Base-by-base conservation (phyloP, 2,888 invertebrate species). In the Dasysyrphus tricinctus region DNA sequence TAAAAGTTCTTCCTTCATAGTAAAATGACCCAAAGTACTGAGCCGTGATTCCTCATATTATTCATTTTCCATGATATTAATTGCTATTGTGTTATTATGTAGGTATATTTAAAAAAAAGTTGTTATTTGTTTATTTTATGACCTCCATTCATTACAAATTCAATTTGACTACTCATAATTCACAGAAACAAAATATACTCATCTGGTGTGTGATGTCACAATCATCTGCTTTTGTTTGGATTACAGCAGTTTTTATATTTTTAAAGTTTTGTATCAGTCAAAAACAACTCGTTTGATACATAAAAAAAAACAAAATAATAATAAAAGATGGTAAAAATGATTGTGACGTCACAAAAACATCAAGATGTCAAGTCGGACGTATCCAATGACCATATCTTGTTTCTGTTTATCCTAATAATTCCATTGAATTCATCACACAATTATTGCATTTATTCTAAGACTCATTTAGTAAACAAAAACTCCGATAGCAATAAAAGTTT, bases 391-490 rank as follows among this genome's bases (percentile, higher is more conserved):
- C n/a, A 24, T 24, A 24, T 24, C 3, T 24, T 24, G 1, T 24
- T 24, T 24, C 3, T 24, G 24, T 24, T 24, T 24, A 24, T 24
- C 67, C 32, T 32, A 24, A 16, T 24, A 5, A 37, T 57, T 34
- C 32, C 37, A 59, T 19, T n/a, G 29, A 32, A 63, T 63, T 63
- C n/a, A 29, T n/a, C 24, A 63, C n/a, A 24, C 12, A 42, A 61
- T 24, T 1, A 24, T 34, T 24, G 12, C 3, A 63, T 24, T n/a
- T 24, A 63, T 29, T 61, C 24, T 42, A 42, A 2, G 39, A 42
- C 19, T 34, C 47, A 67, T 19, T 16, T 4, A 1, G 14, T 16
- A 16, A 47, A 49, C 32, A 34, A 29, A 51, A 39, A 19, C 24
- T 6, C 24, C 34, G 16, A 67, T 51, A 51, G 51, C 19, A 67